Conservation (phyloP, 2,797 vertebrate genomes). For the Numenius phaeopus region DNA sequence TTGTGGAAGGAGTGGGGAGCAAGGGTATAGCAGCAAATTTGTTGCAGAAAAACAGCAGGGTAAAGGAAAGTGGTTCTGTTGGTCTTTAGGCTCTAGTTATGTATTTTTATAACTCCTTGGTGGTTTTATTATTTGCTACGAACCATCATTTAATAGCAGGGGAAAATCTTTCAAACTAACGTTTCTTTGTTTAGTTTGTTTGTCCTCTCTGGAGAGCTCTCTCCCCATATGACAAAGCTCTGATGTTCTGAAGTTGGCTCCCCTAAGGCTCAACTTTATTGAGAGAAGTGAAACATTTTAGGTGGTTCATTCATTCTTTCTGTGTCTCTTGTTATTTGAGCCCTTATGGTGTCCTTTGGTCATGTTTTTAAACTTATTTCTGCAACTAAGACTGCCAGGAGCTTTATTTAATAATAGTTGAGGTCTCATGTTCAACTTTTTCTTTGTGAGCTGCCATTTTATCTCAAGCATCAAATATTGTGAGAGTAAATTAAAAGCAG, state of each 20-base stretch:
- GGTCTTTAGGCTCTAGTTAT: slow-evolving; percentile 56
- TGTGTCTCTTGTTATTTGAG: slow-evolving; percentile 63
- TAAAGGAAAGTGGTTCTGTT: not conserved
- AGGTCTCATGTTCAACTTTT: slow-evolving; percentile 45
- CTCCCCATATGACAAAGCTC: slow-evolving; percentile 56
- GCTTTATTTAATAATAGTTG: slow-evolving; percentile 67
- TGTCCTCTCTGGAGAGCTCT: slow-evolving; percentile 61
- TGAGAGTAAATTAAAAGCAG: slow-evolving; percentile 59
- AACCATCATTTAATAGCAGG: slow-evolving; percentile 58
- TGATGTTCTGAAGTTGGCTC: slow-evolving; percentile 45
- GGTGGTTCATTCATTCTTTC: slow-evolving; percentile 73
- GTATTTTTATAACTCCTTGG: slow-evolving; percentile 38
- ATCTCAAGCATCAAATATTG: slow-evolving; percentile 60
- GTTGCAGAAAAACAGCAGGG: not conserved
- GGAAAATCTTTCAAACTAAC: slow-evolving; percentile 49
- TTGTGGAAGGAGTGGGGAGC: not conserved
- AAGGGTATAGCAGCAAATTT: not conserved
- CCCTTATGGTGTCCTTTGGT: slow-evolving; percentile 56
- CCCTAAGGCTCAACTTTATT: slow-evolving; percentile 70
- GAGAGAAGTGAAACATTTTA: slow-evolving; percentile 68
- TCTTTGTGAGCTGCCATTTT: slow-evolving; percentile 56
- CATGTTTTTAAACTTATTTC: slow-evolving; percentile 67
- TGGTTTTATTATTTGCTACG: slow-evolving; percentile 59
- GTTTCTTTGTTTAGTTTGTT: slow-evolving; percentile 58
- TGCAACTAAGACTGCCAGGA: slow-evolving; percentile 53